A percentile compares a stretch with the other conserved stretches of the same genome.
These are phyloP conservation scores for Monoplex corrugatus DNA, from an alignment of 2,888 invertebrate species.

Conservation along the genomic window DNA sequence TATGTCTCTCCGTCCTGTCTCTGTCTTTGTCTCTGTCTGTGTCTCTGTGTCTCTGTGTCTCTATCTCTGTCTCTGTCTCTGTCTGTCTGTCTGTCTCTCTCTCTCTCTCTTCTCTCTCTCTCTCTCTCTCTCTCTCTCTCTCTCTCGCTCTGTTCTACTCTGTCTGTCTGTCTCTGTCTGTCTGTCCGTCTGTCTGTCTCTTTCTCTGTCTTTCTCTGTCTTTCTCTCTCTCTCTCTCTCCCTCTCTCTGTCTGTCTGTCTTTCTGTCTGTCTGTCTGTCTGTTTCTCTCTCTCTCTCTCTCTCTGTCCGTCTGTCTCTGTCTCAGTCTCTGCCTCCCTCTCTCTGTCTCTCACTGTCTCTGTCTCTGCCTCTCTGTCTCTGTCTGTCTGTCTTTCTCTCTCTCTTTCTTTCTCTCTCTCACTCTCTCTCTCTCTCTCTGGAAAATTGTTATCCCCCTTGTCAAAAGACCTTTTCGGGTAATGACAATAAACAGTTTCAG, in stretches of 20 bases:
- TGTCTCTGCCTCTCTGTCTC: constrained; percentile 27
- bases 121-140: not conserved
- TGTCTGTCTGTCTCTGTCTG: too few relatives aligned
- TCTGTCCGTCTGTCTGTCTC: not conserved
- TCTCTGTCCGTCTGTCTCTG: too few relatives aligned
- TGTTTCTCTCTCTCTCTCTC: too few relatives aligned
- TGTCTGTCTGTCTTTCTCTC: not conserved
- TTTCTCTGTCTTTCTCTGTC: not conserved
- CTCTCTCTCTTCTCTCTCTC: not conserved
- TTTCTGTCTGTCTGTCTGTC: too few relatives aligned
- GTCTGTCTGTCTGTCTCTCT: not conserved
- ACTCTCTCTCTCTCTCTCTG: too few relatives aligned
- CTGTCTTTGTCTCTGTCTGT: too few relatives aligned
- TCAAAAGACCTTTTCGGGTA: too few relatives aligned
- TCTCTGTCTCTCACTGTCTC: constrained; percentile 23
- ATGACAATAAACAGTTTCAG: too few relatives aligned
- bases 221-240: not conserved
- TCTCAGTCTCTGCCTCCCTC: not conserved
- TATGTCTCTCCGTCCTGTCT: not conserved
- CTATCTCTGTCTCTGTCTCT: not conserved
- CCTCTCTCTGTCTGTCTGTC: too few relatives aligned
- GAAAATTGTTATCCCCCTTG: too few relatives aligned
- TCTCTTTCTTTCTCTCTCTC: too few relatives aligned
- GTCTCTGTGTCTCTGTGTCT: not conserved
- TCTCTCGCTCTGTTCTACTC: too few relatives aligned